phyloP scores from a whole-genome alignment of 92 coral and sea anemone species.

The Siderastrea siderea region DNA sequence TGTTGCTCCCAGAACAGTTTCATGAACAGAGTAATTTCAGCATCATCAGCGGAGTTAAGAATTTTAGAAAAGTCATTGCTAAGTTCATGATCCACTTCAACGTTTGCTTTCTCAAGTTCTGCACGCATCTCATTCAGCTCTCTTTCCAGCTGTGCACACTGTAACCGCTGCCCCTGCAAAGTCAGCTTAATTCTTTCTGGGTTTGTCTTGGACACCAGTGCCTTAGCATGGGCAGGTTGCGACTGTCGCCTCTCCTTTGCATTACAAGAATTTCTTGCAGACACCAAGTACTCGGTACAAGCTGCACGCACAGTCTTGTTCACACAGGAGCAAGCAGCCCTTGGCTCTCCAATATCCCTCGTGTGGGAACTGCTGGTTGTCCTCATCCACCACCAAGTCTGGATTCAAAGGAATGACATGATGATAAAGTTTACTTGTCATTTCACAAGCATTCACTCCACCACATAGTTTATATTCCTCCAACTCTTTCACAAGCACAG shows the following conservation, averaged over 20 bases:
- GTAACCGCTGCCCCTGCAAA: constrained; percentile 26
- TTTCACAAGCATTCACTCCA: constrained; percentile 40
- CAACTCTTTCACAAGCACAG: constrained; percentile 57
- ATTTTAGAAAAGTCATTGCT: constrained; percentile 26
- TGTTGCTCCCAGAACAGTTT: constrained; percentile 64
- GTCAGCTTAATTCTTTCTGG: constrained; percentile 18
- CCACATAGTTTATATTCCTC: constrained; percentile 40
- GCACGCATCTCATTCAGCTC: constrained; percentile 44
- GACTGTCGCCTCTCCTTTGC: constrained; percentile 44
- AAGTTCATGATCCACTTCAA: constrained; percentile 33
- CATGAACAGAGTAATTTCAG: constrained; percentile 43
- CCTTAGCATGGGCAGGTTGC: constrained; percentile 21
- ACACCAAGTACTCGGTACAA: constrained; percentile 44
- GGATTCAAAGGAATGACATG: constrained; percentile 58
- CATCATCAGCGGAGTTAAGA: constrained; percentile 29
- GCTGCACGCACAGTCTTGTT: constrained; percentile 36
- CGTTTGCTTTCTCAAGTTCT: constrained; percentile 31
- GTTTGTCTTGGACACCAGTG: not conserved
- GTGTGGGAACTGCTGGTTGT: constrained; percentile 56
- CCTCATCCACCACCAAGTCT: constrained; percentile 50
- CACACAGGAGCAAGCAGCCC: constrained; percentile 55
- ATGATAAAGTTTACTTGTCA: constrained; percentile 59
- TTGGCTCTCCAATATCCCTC: constrained; percentile 59
- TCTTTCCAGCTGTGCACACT: constrained; percentile 30
- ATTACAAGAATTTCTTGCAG: constrained; percentile 21